Evolutionary conservation across 2,888 invertebrate species (phyloP), one percentile per base, ranked within the genome.

Genomic region (Osedax frankpressi): DNA sequence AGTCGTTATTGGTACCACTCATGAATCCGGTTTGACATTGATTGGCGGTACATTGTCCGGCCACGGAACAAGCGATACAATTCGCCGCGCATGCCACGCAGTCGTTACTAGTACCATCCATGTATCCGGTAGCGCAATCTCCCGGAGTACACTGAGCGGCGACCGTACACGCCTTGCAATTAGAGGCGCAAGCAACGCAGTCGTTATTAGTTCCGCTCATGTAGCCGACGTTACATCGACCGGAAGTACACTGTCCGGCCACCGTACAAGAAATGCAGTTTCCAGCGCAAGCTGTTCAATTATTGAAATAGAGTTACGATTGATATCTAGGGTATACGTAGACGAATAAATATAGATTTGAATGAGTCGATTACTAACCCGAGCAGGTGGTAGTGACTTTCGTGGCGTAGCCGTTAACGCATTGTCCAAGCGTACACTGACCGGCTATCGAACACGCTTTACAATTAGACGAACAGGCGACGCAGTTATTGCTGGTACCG

Each of bases 61-160:
- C 68, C 24, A 19, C 24, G 14, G 68, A 1, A 68, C 68, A 68
- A 3, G 6, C 2, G 11, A 25, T 24, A 28, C 68, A 68, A 27
- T 68, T 68, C n/a, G 14, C n/a, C 2, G 68, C 68, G 68, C 68
- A 68, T 68, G 26, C 68, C 28, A 68, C 19, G 24, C 65, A 65
- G 65, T 65, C 65, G 19, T 65, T 65, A 11, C 11, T n/a, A 27
- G 65, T 65, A 14, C 65, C 65, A 19, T 14, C 19, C 65, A 65
- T 65, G n/a, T n/a, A 65, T 14, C 65, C 65, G 24, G 65, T 2
- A 14, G 14, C 65, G 19, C 65, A 65, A 26, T 65, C 27, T n/a
- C 65, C 65, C 11, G n/a, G 11, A n/a, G 65, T 65, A 19, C 65
- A 65, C 19, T 65, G 65, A n/a, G n/a, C n/a, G n/a, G n/a, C n/a